Conservation (phyloP, 1,140 invertebrate genomes). For the Pachyrhynchus sulphureomaculatus region DNA sequence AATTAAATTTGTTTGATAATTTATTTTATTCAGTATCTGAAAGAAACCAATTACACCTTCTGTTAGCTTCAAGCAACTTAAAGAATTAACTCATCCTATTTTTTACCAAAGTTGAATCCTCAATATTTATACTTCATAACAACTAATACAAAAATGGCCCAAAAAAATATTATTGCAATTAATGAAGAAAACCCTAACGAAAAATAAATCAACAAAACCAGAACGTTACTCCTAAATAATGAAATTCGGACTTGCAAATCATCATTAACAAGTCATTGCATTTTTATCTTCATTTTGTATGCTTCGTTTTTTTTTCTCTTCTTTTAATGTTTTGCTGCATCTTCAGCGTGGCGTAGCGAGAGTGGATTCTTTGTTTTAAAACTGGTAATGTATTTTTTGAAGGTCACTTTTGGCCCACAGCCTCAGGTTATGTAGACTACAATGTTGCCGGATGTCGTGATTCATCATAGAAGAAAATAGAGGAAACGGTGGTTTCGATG, state of each 20-base stretch:
- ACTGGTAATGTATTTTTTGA: conserved; percentile 42
- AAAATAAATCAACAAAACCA: no score
- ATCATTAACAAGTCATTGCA: conserved; percentile 30
- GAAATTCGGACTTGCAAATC: conserved; percentile 9
- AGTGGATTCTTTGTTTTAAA: conserved; percentile 29
- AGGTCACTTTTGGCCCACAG: conserved; percentile 45
- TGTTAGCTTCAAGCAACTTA: no score
- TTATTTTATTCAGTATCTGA: no score
- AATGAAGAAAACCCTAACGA: no score
- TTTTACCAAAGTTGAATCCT: no score
- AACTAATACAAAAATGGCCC: no score
- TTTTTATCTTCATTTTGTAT: conserved; percentile 20
- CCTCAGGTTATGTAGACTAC: conserved; percentile 35
- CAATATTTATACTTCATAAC: no score
- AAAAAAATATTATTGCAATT: no score
- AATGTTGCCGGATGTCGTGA: conserved; percentile 3
- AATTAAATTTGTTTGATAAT: no score
- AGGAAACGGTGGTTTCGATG: background rate
- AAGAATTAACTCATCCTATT: no score
- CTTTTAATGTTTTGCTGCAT: conserved; percentile 11
- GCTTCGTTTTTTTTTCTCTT: conserved; percentile 2
- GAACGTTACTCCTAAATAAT: no score
- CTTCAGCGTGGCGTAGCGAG: conserved; percentile 7
- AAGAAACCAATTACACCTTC: no score
- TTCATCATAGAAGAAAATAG: background rate